These are phyloP conservation scores for Agrochola lota DNA, from an alignment of 2,888 invertebrate species.

Conservation along the genomic window DNA sequence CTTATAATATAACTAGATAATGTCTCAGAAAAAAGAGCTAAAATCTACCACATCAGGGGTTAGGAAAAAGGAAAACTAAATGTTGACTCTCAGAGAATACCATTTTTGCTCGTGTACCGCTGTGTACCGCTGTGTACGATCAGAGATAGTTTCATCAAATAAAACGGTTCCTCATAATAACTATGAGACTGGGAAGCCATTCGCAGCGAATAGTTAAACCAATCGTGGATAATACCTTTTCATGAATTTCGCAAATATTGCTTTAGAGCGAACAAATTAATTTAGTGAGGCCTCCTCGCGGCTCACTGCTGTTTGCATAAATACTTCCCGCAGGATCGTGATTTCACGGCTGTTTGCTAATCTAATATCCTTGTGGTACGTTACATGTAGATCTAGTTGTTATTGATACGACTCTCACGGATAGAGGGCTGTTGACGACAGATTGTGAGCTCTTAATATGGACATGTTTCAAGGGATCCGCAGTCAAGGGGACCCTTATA, in stretches of 20 bases:
- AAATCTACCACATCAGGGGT: neutral
- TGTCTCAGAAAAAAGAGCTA: neutral
- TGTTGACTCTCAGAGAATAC: neutral
- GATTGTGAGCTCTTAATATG: slow-evolving; percentile 30
- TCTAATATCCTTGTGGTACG: slow-evolving; percentile 50
- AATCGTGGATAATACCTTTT: slow-evolving; percentile 39
- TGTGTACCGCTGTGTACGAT: neutral
- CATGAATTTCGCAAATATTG: slow-evolving; percentile 56
- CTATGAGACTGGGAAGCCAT: slow-evolving; percentile 11
- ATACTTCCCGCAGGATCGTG: slow-evolving; percentile 43
- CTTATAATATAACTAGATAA: neutral
- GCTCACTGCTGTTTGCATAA: slow-evolving; percentile 45
- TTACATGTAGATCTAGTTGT: slow-evolving; percentile 24
- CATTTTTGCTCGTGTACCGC: neutral
- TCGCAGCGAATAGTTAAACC: slow-evolving; percentile 31
- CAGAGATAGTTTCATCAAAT: slow-evolving; percentile 34
- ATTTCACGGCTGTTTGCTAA: slow-evolving; percentile 40
- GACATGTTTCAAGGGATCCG: slow-evolving; percentile 11
- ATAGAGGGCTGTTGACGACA: slow-evolving; percentile 26
- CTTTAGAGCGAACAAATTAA: slow-evolving; percentile 59
- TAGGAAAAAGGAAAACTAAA: slow-evolving; percentile 13
- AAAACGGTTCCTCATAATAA: slow-evolving; percentile 15
- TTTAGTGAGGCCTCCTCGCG: slow-evolving; percentile 43
- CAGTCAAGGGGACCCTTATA: slow-evolving; percentile 26
- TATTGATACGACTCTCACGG: slow-evolving; percentile 43